Evolutionary conservation across 2,113 vertebrate species (phyloP).

Genomic region (Rhinolophus sinicus): DNA sequence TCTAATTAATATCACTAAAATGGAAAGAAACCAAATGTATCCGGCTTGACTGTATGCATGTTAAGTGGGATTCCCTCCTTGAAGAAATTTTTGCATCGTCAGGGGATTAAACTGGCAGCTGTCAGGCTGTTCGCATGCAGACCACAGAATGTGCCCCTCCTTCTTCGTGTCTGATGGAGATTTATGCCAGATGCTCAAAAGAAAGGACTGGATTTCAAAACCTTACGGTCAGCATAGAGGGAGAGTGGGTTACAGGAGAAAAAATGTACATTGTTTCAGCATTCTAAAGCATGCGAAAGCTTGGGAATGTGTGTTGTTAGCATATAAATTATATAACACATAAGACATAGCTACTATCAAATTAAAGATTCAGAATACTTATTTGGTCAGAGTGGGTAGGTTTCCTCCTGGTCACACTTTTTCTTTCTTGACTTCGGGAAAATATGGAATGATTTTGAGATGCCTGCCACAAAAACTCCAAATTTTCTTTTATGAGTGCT

Average conservation of each 20-base stretch:
- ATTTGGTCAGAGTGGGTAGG: neutral
- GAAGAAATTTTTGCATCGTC: conserved; percentile 83
- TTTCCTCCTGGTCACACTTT: neutral
- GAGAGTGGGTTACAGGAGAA: conserved; percentile 53
- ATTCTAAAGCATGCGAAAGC: neutral
- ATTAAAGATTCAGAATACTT: neutral
- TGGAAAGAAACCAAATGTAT: conserved; percentile 70
- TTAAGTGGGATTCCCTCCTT: conserved; percentile 82
- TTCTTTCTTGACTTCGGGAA: conserved; percentile 3
- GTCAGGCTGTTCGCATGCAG: conserved; percentile 69
- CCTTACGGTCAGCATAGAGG: conserved; percentile 74
- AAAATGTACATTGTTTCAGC: conserved; percentile 58
- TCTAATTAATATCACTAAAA: conserved; percentile 71
- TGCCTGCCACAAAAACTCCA: neutral
- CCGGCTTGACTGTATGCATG: conserved; percentile 77
- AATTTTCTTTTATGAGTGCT: neutral
- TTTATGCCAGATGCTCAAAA: conserved; percentile 85
- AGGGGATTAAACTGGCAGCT: conserved; percentile 84
- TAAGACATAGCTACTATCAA: neutral
- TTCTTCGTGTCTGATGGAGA: conserved; percentile 73
- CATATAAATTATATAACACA: conserved; percentile 5
- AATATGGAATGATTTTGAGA: conserved; percentile 29
- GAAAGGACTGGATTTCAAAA: conserved; percentile 80
- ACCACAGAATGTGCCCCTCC: conserved; percentile 74
- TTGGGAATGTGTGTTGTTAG: neutral